Percentiles rank a stretch among this genome's conserved stretches.
Evolutionary conservation across 2,113 vertebrate species (phyloP).

Genomic region (Rhombomys opimus): DNA sequence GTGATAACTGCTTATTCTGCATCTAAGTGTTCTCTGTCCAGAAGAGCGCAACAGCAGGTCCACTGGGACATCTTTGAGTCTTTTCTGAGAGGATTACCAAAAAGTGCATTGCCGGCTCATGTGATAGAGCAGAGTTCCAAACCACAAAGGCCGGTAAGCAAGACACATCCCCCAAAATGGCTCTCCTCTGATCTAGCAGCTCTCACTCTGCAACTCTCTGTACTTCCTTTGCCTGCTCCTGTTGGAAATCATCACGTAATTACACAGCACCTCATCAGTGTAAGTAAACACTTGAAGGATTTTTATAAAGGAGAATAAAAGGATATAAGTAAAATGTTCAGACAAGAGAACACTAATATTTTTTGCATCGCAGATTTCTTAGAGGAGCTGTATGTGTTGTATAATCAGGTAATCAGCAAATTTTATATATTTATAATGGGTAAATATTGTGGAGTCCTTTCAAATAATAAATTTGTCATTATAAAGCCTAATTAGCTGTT

Average conservation of each 20-base stretch:
- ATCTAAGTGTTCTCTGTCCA: neutral
- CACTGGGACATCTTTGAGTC: neutral
- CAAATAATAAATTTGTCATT: constrained; percentile 43
- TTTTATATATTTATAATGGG: constrained; percentile 1
- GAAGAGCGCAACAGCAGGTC: neutral
- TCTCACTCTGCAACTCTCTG: neutral
- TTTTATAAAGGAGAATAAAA: constrained; percentile 31
- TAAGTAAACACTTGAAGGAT: neutral
- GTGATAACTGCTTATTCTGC: neutral
- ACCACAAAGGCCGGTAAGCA: constrained; percentile 28
- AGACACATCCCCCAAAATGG: neutral
- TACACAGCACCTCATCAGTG: neutral
- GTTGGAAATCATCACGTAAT: neutral
- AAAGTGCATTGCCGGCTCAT: constrained; percentile 15
- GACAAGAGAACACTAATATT: neutral
- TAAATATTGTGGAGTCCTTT: constrained; percentile 40
- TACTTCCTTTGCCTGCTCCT: neutral
- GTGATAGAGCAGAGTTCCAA: constrained; percentile 40
- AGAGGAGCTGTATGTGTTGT: constrained; percentile 28
- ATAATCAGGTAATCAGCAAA: neutral
- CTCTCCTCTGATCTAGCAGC: neutral
- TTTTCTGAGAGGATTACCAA: constrained; percentile 21
- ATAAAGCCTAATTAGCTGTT: constrained; percentile 44
- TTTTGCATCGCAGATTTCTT: constrained; percentile 19
- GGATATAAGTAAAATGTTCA: constrained; percentile 25